Evolutionary conservation across 2,113 vertebrate genomes (phyloP), one percentile per base, ranked within the genome.

Genomic region (Rostratula benghalensis): DNA sequence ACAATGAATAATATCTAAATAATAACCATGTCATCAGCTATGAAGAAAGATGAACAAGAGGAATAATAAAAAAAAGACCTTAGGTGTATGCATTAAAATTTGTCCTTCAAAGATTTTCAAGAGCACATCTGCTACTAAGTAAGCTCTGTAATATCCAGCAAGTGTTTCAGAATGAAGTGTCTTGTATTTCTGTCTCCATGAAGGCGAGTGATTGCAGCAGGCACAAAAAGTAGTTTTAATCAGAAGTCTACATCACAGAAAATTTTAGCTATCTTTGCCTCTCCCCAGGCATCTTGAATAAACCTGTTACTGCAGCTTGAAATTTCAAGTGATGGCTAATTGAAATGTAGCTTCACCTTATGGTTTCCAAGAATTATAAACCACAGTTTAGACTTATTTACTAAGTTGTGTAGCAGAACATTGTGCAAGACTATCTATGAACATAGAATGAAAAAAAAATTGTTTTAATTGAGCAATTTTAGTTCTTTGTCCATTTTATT

Each of bases 301-400:
- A 90, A 75, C 11, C 28, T 23, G 24, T 90, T 82, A 83, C 14
- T 85, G 50, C 24, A 82, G 23, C 54, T 75, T 91, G 67, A 95
- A 93, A 80, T 82, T 91, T 93, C 65, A 80, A 95, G 61, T 94
- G 89, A 95, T 77, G 91, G 63, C 39, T 95, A 94, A 94, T 95
- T 95, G 89, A 87, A 84, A 61, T 51, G 39, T 68, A 48, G 77
- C n/a, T 94, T 96, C 93, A 94, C 41, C 37, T 89, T 79, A 82
- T 12, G 54, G 19, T 63, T 91, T 92, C 46, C 4, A 81, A 83
- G 90, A 91, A 74, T 59, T 78, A 16, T 65, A 89, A 91, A 91
- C 14, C 45, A n/a, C 59, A 79, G 23, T 93, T 95, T 76, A 84
- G 65, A 76, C 91, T 89, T 91, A 79, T 91, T 94, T 95, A 23